Evolutionary conservation across 92 coral and sea anemone species (phyloP).

Genomic region (Paramuricea clavata): DNA sequence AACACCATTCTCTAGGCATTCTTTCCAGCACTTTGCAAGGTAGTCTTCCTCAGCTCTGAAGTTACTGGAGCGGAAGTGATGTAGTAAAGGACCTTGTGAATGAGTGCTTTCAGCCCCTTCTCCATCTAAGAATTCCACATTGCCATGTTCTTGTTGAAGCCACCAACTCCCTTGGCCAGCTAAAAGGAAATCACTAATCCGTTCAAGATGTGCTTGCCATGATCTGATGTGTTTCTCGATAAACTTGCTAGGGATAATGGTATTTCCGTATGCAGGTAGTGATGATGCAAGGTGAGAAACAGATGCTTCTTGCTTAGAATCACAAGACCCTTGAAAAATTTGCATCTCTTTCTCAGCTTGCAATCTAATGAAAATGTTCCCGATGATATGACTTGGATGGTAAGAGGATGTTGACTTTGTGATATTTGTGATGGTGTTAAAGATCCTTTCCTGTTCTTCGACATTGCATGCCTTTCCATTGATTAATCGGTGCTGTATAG

Average conservation of each 20-base stretch:
- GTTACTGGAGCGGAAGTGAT: conserved; percentile 26
- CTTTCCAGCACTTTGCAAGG: conserved; percentile 13
- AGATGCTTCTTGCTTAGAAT: not conserved
- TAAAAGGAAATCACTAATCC: conserved; percentile 60
- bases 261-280: no score
- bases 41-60: conserved; percentile 7
- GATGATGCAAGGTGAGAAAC: no score
- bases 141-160: conserved; percentile 33
- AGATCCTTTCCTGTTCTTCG: conserved; percentile 61
- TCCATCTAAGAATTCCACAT: not conserved
- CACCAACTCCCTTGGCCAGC: conserved; percentile 49
- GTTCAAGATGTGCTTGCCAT: conserved; percentile 48
- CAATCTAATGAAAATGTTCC: no score
- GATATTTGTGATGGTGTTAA: conserved; percentile 44
- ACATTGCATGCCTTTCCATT: no score
- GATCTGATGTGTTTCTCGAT: no score
- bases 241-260: not conserved
- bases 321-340: not conserved
- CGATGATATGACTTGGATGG: no score
- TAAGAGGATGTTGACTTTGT: conserved; percentile 40
- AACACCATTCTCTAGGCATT: not conserved
- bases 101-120: conserved; percentile 43
- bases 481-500: no score
- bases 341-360: no score
- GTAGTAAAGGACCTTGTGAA: conserved; percentile 58